phyloP scores from a whole-genome alignment of 2,888 invertebrate species.

The Drosophila meridiana region DNA sequence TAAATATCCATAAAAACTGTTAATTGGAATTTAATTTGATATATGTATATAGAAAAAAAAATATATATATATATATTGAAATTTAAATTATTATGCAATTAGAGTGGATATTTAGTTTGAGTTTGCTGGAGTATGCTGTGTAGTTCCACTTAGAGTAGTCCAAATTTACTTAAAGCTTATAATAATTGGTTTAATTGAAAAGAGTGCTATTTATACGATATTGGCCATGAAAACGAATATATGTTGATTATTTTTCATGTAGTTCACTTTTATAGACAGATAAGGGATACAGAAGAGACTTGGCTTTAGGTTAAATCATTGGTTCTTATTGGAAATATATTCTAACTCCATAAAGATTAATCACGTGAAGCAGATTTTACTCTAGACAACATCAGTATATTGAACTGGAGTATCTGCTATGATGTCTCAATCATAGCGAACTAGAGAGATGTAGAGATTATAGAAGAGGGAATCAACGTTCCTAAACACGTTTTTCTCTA shows the following conservation, averaged over 20 bases:
- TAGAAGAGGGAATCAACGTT: neutral
- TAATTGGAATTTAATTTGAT: slow-evolving; percentile 23
- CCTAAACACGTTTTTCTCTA: too few relatives aligned
- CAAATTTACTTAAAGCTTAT: neutral
- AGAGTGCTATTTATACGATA: neutral
- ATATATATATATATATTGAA: neutral
- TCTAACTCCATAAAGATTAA: too few relatives aligned
- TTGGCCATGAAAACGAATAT: neutral
- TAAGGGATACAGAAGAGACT: neutral
- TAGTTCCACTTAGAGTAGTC: neutral
- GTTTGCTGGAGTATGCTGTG: neutral
- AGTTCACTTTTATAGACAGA: neutral
- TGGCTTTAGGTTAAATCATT: too few relatives aligned
- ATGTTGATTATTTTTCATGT: neutral
- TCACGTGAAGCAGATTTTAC: too few relatives aligned
- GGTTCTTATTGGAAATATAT: too few relatives aligned
- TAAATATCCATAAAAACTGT: slow-evolving; percentile 1
- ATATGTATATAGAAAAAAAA: too few relatives aligned
- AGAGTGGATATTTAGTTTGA: neutral
- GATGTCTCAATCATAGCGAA: neutral
- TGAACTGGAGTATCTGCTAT: too few relatives aligned
- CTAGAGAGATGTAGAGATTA: neutral
- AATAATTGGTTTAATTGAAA: neutral
- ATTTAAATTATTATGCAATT: neutral
- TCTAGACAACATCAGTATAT: too few relatives aligned